Base-by-base conservation (phyloP, 2,888 invertebrate species). In the Melieria picta region DNA sequence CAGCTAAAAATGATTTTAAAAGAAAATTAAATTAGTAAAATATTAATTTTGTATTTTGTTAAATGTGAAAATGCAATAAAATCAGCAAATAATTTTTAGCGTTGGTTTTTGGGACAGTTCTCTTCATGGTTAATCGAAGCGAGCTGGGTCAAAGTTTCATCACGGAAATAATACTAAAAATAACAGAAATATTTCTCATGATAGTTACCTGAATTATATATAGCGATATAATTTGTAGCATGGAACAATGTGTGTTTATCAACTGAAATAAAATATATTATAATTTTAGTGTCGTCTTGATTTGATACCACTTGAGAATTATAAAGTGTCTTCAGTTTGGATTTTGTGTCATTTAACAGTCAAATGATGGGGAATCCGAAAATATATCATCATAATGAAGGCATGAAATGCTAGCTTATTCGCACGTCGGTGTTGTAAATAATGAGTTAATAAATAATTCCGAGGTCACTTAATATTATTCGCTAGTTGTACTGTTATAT, bases 111-210 rank as follows among this genome's bases (percentile, higher is more conserved):
- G 76, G 77, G 79, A 79, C 76, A 77, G 74, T 80, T 81, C 65
- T 81, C 80, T 80, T 81, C 82, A 81, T 72, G 71, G 74, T 63
- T 48, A 50, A 65, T 81, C 81, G 72, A 79, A 81, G 82, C 79
- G 79, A 81, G 81, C 79, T 82, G 81, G 79, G 79, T 81, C 73
- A 76, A 62, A 55, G 62, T 69, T 69, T 76, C 76, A 71, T 79
- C 79, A 80, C 77, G 69, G 74, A 55, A 64, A n/a, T 30, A 30
- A 30, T 30, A 30, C 30, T 30, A 30, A 30, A 1, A 30, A 30
- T 30, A 30, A 1, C 30, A 30, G 30, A 30, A 30, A 30, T 30
- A 30, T 30, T 30, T 30, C 30, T 30, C 30, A 30, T 30, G 30
- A 30, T 30, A 30, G 30, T 30, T 30, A 30, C 30, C 30, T 30